Evolutionary conservation across 2,797 vertebrate species (phyloP).

Genomic region (Orestias chungarensis): DNA sequence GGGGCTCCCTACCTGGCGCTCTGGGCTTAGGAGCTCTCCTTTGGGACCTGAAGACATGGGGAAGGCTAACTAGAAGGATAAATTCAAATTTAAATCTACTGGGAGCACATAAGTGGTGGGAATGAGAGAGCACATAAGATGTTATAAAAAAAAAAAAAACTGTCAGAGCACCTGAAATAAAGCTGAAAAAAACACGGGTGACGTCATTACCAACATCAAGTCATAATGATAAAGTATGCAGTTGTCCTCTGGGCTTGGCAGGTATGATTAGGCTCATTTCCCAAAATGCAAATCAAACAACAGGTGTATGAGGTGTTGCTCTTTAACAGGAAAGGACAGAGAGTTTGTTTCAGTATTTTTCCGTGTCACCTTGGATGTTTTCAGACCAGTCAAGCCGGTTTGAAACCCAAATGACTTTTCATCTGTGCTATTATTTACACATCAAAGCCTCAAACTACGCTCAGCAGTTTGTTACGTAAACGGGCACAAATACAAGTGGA

Average conservation of each 20-base stretch:
- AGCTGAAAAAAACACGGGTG: slow-evolving; percentile 29
- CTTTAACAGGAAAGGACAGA: slow-evolving; percentile 27
- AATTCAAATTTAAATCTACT: slow-evolving; percentile 64
- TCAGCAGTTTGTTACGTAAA: background rate
- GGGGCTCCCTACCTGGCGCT: slow-evolving; percentile 65
- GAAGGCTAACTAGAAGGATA: slow-evolving; percentile 56
- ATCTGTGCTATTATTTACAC: background rate
- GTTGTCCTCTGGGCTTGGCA: slow-evolving; percentile 36
- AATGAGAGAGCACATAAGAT: slow-evolving; percentile 21
- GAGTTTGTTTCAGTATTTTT: slow-evolving; percentile 20
- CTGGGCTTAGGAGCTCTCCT: slow-evolving; percentile 63
- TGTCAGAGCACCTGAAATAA: slow-evolving; percentile 26
- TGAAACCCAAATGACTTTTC: slow-evolving; percentile 13
- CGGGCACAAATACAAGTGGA: slow-evolving; percentile 2
- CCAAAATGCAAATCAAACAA: slow-evolving; percentile 60
- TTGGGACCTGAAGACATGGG: slow-evolving; percentile 46
- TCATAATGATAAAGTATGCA: slow-evolving; percentile 36
- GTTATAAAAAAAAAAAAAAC: slow-evolving; percentile 56
- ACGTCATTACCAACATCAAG: slow-evolving; percentile 10
- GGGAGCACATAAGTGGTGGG: slow-evolving; percentile 66
- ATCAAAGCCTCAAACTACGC: slow-evolving; percentile 1
- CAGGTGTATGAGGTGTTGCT: slow-evolving; percentile 41
- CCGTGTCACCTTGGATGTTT: slow-evolving; percentile 20
- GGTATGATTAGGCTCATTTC: slow-evolving; percentile 55
- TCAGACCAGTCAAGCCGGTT: slow-evolving; percentile 26